Conservation (phyloP, 2,888 invertebrate genomes). For the Saturnia japonica region DNA sequence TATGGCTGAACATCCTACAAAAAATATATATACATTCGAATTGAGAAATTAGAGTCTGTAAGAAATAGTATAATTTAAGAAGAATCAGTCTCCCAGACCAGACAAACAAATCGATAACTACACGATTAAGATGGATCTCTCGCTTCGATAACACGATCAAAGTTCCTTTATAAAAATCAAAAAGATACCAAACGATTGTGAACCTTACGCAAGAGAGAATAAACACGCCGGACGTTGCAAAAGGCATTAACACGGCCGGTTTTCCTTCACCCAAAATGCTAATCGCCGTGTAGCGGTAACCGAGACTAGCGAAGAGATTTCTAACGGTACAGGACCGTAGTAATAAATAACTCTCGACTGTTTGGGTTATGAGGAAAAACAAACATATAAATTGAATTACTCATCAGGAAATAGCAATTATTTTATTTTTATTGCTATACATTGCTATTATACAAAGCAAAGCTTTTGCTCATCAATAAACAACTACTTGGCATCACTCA, state of each 20-base stretch:
- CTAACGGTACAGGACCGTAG: constrained; percentile 60
- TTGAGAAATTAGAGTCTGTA: neutral
- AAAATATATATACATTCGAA: no score
- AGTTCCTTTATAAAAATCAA: neutral
- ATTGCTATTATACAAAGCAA: no score
- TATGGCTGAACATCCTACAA: no score
- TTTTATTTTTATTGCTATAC: no score
- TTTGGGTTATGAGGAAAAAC: neutral
- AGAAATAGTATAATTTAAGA: no score
- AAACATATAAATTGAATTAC: constrained; percentile 4
- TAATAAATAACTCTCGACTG: constrained; percentile 2
- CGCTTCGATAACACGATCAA: no score
- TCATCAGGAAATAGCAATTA: neutral
- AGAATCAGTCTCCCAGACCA: no score
- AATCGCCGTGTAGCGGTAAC: constrained; percentile 54
- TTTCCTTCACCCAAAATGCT: constrained; percentile 77
- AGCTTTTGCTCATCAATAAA: no score
- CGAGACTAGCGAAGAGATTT: constrained; percentile 41
- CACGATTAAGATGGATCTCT: no score
- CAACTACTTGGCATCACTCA: no score
- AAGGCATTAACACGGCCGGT: constrained; percentile 42
- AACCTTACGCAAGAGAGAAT: neutral
- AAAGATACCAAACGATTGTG: constrained; percentile 2
- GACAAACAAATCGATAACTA: neutral
- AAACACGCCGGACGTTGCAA: constrained; percentile 20